Evolutionary conservation across 2,888 invertebrate genomes (phyloP).

Genomic region (Spicauda simplicius): DNA sequence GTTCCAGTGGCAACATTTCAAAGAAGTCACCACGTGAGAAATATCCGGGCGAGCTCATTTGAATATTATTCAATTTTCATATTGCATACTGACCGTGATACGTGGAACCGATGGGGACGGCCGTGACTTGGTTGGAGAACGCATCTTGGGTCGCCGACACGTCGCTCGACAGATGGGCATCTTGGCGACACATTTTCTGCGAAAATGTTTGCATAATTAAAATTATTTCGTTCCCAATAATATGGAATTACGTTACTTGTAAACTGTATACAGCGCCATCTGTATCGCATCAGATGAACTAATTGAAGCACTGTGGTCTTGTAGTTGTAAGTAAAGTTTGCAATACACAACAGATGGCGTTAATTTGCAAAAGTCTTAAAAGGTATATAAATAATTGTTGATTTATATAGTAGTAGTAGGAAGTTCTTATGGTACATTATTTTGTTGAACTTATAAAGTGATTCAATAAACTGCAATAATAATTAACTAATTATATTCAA

Average conservation of each 20-base stretch:
- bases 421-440: too few species aligned
- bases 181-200: slow-evolving; percentile 81
- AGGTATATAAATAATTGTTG: too few species aligned
- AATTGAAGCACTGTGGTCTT: background rate
- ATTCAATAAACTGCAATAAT: too few species aligned
- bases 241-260: slow-evolving; percentile 10
- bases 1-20: slow-evolving; percentile 43
- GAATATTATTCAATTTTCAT: slow-evolving; percentile 57
- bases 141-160: slow-evolving; percentile 61
- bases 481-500: too few species aligned
- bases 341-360: slow-evolving; percentile 39
- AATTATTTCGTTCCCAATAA: slow-evolving; percentile 33
- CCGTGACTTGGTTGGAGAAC: slow-evolving; percentile 72
- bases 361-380: slow-evolving; percentile 5
- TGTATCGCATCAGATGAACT: slow-evolving; percentile 42
- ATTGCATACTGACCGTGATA: slow-evolving; percentile 78
- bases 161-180: slow-evolving; percentile 60
- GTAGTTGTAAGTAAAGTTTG: background rate
- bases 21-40: slow-evolving; percentile 47
- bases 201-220: slow-evolving; percentile 44
- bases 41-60: slow-evolving; percentile 45
- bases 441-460: too few species aligned
- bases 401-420: too few species aligned
- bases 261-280: slow-evolving; percentile 54
- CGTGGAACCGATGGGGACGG: slow-evolving; percentile 66